Base-by-base conservation (phyloP, 1,140 invertebrate genomes). In the Drosophila tsacasi region DNA sequence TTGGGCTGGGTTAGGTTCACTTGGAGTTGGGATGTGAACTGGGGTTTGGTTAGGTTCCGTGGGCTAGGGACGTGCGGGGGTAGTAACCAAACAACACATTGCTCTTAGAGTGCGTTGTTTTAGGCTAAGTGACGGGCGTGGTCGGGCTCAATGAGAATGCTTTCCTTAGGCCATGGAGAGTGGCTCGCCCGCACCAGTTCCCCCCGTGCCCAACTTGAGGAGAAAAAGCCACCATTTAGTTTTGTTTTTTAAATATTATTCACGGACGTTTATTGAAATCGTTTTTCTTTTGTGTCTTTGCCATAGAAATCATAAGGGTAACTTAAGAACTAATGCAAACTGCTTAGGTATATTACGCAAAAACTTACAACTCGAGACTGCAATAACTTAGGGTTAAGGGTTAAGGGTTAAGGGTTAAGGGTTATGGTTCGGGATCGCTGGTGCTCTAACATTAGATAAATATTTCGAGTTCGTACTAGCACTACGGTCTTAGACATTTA, bases 211-310 rank as follows among this genome's bases (percentile, higher is more conserved):
- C 66, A 54, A 83, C 71, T 81, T 52, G n/a, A 77, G 19, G 1
- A n/a, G 50, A 59, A 87, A 73, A 69, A 44, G 30, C 1, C 44
- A 55, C 65, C 85, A 90, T 81, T 90, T 83, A 40, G 62, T 68
- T 74, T 79, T 86, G 35, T 54, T 62, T 84, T 84, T 87, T 80
- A 61, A 89, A 87, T 89, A 74, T 89, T 89, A 87, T 89, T 84
- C 83, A 87, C 83, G 83, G 83, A 87, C 84, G 83, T 87, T 87
- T 87, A 87, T 87, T 87, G 84, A 89, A 89, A 89, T 84, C 68
- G 73, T 81, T 84, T 84, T 84, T 60, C 61, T 67, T 67, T 83
- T 69, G 68, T 74, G 71, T 74, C 71, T 72, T 66, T 50, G 66
- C 66, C 71, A 65, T 81, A 71, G 25, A 27, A 83, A 81, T 76